Base-by-base conservation (phyloP, 2,797 vertebrate genomes). In the Mus spretus region DNA sequence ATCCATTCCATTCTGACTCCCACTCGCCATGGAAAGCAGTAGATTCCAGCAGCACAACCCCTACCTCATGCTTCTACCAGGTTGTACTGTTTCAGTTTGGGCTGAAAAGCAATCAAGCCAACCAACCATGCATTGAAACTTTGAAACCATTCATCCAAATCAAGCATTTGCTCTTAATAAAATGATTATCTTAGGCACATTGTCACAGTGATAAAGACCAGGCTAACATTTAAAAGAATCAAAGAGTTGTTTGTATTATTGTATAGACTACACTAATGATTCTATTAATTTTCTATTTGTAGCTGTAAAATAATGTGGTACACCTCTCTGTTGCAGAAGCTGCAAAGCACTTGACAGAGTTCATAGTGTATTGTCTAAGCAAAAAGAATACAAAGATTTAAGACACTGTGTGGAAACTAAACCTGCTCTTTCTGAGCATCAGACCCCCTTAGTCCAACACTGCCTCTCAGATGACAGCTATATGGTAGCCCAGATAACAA, bases 201-300 rank as follows among this genome's bases (percentile, higher is more conserved):
- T 77, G 57, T n/a, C 92, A 88, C 24, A 55, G 31, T 53, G 11
- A 57, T 9, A n/a, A 26, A 67, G 63, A 77, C 6, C n/a, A 63
- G 37, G 77, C 26, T 74, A 53, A 75, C 70, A 59, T 75, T 74
- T 86, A 13, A 57, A 95, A 93, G 77, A 0, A 2, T 28, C 1
- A 70, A 93, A 94, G 75, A 1, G 0, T 19, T 83, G 67, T 89
- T 78, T 86, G 40, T 7, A 34, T 87, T 91, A 93, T 63, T 90
- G 89, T 80, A 53, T 84, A 22, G 26, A 84, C 61, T n/a, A 81
- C 9, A 82, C 5, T 31, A 90, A 65, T 74, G 53, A 67, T 63
- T 91, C 28, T 70, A 92, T 63, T 87, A 70, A 87, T 57, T 55
- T 90, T 86, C 31, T 88, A 47, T 92, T 86, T 95, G 40, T 34